Conservation (phyloP, 2,113 vertebrate genomes). For the Bagarius yarrelli region DNA sequence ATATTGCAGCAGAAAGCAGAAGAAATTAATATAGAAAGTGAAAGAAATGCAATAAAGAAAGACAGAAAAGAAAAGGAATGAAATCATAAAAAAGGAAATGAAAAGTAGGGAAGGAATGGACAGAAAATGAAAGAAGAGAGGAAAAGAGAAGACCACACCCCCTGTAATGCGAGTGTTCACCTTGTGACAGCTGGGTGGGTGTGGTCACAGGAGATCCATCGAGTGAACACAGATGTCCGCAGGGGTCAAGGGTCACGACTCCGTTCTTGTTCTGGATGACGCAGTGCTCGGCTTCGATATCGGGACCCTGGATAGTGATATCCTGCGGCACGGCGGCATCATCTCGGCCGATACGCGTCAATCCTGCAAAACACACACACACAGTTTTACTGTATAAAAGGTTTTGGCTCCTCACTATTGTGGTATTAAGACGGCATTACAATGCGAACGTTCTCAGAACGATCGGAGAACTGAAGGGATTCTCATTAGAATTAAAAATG, state of each 20-base stretch:
- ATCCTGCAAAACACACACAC: constrained; percentile 59
- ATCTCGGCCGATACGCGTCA: constrained; percentile 75
- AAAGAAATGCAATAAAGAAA: neutral
- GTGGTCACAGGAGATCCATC: constrained; percentile 72
- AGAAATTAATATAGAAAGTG: too few relatives aligned
- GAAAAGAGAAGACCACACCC: too few relatives aligned
- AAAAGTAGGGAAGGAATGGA: neutral
- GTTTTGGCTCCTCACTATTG: too few relatives aligned
- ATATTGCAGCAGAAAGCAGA: too few relatives aligned
- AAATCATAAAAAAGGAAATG: neutral
- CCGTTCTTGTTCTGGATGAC: constrained; percentile 70
- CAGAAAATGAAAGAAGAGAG: neutral
- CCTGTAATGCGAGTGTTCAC: constrained; percentile 50
- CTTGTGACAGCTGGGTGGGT: constrained; percentile 75
- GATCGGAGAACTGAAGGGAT: neutral
- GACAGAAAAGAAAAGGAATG: too few relatives aligned
- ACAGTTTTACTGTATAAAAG: neutral
- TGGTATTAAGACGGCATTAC: too few relatives aligned
- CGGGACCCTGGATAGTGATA: constrained; percentile 72
- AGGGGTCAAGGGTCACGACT: constrained; percentile 74
- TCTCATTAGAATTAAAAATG: too few relatives aligned
- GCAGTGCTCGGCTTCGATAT: constrained; percentile 76
- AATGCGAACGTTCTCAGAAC: neutral
- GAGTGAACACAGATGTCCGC: constrained; percentile 74
- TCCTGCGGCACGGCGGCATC: constrained; percentile 73